Conservation (phyloP, 2,888 invertebrate genomes). For the Phasia obesa region DNA sequence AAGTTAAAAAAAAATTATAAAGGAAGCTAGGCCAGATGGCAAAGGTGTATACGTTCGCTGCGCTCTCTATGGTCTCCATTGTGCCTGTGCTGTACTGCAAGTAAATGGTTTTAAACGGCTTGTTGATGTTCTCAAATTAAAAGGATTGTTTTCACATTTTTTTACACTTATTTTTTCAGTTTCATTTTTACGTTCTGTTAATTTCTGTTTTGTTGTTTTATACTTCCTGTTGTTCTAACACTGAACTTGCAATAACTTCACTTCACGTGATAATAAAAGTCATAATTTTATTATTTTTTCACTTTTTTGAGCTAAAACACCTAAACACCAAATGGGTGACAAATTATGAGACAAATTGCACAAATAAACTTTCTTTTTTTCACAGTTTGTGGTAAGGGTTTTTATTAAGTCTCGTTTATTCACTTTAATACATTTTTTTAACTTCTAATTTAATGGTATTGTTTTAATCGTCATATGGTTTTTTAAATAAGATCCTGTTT, state of each 20-base stretch:
- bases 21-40: slow-evolving; percentile 45
- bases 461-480: no score
- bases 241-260: slow-evolving; percentile 42
- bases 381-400: slow-evolving; percentile 10
- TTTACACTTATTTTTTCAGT: slow-evolving; percentile 54
- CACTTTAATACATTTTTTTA: neutral
- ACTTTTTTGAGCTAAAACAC: slow-evolving; percentile 3
- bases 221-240: slow-evolving; percentile 59
- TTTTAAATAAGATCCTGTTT: no score
- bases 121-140: slow-evolving; percentile 72
- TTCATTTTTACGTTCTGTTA: slow-evolving; percentile 45
- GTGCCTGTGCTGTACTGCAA: slow-evolving; percentile 30
- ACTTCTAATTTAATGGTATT: no score
- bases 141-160: slow-evolving; percentile 68
- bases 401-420: neutral
- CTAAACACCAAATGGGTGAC: slow-evolving; percentile 59
- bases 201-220: slow-evolving; percentile 49
- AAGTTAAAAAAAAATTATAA: slow-evolving; percentile 17
- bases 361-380: slow-evolving; percentile 32
- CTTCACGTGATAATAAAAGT: slow-evolving; percentile 63
- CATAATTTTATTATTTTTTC: slow-evolving; percentile 58
- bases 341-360: slow-evolving; percentile 65
- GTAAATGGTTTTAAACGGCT: slow-evolving; percentile 64
- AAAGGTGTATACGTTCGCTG: slow-evolving; percentile 13
- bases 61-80: slow-evolving; percentile 3